These are phyloP conservation scores for Elgaria multicarinata DNA, from an alignment of 2,113 vertebrate genomes.

Conservation along the genomic window DNA sequence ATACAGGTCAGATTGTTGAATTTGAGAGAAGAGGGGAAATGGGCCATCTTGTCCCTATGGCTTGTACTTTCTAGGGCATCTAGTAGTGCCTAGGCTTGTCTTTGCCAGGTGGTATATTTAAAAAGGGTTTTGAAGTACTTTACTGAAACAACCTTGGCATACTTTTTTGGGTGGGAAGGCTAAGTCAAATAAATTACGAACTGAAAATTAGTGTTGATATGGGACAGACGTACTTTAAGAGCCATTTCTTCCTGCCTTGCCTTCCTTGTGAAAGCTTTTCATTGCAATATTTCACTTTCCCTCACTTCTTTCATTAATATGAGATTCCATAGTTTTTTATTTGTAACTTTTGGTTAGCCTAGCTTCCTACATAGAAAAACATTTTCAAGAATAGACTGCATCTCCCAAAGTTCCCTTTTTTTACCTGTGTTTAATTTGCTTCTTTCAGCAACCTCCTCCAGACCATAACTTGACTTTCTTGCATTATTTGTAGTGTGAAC, in stretches of 20 bases:
- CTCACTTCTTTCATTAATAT: background rate
- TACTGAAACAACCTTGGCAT: background rate
- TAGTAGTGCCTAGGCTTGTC: conserved; percentile 48
- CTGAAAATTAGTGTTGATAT: background rate
- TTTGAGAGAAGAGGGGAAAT: conserved; percentile 72
- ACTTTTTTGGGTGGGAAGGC: background rate
- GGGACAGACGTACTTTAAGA: background rate
- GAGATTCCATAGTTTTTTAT: background rate
- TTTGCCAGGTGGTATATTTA: conserved; percentile 39
- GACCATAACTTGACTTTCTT: conserved; percentile 2
- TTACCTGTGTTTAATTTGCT: background rate
- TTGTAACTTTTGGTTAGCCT: background rate
- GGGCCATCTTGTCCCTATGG: conserved; percentile 78
- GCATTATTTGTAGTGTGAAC: conserved; percentile 29
- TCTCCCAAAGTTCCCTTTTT: conserved; percentile 42
- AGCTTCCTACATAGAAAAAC: conserved; percentile 34
- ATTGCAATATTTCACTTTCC: background rate
- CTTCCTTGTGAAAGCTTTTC: background rate
- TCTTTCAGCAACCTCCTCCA: conserved; percentile 35
- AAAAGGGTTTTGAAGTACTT: conserved; percentile 25
- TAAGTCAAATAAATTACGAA: conserved; percentile 32
- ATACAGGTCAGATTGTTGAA: conserved; percentile 57
- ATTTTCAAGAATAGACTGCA: conserved; percentile 45
- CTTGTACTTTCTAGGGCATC: conserved; percentile 80
- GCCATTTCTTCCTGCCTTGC: background rate